phyloP scores from a whole-genome alignment of 2,797 vertebrate genomes.

The Rhinophrynus dorsalis region DNA sequence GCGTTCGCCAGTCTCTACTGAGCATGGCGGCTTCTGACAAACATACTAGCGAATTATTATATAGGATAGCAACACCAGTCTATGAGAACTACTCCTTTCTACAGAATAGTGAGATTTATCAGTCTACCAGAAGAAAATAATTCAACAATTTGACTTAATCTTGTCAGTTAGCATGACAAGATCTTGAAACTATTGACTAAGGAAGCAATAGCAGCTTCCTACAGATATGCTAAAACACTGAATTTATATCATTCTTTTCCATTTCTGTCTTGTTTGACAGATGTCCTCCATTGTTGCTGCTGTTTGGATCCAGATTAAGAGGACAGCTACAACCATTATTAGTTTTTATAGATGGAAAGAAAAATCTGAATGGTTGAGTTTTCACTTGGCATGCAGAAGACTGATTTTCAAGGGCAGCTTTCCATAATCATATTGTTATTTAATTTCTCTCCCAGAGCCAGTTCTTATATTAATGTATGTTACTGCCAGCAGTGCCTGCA shows the following conservation, averaged over 20 bases:
- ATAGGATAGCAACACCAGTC: no score
- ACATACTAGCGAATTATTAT: no score
- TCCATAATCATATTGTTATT: neutral
- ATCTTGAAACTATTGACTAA: conserved; percentile 11
- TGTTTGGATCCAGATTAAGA: conserved; percentile 28
- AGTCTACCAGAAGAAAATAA: conserved; percentile 6
- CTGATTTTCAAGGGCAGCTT: neutral
- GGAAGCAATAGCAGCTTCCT: neutral
- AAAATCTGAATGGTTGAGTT: neutral
- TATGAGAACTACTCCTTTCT: no score
- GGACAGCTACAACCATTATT: conserved; percentile 7
- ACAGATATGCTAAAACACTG: conserved; percentile 12
- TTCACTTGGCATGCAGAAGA: neutral
- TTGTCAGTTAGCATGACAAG: conserved; percentile 22
- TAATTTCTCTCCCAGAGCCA: neutral
- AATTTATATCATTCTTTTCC: conserved; percentile 34
- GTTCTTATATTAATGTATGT: neutral
- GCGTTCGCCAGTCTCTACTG: no score
- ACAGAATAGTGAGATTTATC: no score
- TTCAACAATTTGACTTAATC: conserved; percentile 24
- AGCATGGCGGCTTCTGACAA: no score
- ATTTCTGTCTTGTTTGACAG: conserved; percentile 32
- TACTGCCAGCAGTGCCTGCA: neutral
- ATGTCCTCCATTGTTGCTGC: neutral
- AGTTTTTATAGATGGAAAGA: neutral